Evolutionary conservation across 2,113 vertebrate genomes (phyloP).

Genomic region (Columbina picui): DNA sequence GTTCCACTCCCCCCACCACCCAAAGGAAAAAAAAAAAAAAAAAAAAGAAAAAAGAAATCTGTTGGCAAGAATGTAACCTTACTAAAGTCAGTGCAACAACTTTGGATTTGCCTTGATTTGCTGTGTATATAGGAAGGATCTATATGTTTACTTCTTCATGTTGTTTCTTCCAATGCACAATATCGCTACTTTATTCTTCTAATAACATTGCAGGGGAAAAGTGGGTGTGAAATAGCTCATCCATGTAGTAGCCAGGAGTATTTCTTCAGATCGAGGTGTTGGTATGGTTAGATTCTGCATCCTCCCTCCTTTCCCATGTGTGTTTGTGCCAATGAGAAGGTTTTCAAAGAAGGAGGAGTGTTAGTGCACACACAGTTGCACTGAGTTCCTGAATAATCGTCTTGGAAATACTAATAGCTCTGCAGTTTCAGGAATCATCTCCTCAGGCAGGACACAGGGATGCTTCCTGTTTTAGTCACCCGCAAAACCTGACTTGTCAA

Average conservation of each 20-base stretch:
- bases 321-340: rapidly evolving
- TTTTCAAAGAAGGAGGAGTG: not conserved
- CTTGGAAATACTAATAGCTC: not conserved
- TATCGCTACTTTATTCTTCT: not conserved
- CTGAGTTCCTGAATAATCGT: not conserved
- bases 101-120: not conserved
- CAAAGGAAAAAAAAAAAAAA: not conserved
- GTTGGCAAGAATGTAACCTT: not conserved
- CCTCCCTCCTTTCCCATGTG: not conserved
- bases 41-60: not conserved
- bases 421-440: not conserved
- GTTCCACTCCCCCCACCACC: not conserved
- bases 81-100: not conserved
- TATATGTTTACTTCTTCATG: not conserved
- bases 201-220: not conserved
- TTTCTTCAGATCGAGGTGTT: not conserved
- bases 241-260: not conserved
- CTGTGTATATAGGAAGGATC: not conserved
- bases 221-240: not conserved
- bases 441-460: not conserved
- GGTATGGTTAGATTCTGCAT: not conserved
- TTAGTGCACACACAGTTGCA: not conserved
- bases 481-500: not conserved
- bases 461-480: not conserved
- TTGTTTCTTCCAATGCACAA: not conserved